Percentiles rank a stretch among this genome's conserved stretches.
Evolutionary conservation across 2,113 vertebrate species (phyloP).

Genomic region (Leuciscus idus): DNA sequence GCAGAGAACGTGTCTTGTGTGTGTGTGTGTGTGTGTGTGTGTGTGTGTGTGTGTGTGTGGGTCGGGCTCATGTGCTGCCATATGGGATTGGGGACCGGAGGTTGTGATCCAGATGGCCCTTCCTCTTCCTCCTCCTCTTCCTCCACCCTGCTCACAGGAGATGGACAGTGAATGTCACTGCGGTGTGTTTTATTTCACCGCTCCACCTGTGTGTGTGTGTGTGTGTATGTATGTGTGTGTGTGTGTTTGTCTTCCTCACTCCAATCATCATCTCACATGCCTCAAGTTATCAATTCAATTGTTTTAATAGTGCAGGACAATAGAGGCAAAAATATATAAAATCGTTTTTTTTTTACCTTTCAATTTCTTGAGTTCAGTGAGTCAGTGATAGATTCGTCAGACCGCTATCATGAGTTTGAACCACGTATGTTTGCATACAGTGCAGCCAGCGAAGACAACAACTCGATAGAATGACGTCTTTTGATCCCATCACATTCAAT

Average conservation of each 20-base stretch:
- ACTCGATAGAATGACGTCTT: neutral
- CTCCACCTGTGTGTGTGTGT: constrained; percentile 15
- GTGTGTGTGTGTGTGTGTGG: constrained; percentile 44
- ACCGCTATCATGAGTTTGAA: neutral
- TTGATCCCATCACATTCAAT: neutral
- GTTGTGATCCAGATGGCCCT: constrained; percentile 38
- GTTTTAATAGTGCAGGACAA: too few species aligned
- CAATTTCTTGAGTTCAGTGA: neutral
- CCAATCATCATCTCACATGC: too few species aligned
- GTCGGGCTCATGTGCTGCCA: constrained; percentile 64
- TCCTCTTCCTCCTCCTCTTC: constrained; percentile 5
- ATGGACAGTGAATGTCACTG: constrained; percentile 9
- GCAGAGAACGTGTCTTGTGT: constrained; percentile 49
- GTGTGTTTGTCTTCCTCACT: neutral
- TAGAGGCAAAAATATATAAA: too few species aligned
- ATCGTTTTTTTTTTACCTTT: neutral
- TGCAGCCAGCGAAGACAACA: neutral
- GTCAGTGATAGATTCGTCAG: neutral
- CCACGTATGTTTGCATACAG: neutral
- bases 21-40: constrained; percentile 15
- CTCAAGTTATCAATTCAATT: too few species aligned
- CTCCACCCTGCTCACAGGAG: neutral
- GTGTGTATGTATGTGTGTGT: constrained; percentile 16
- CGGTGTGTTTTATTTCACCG: neutral
- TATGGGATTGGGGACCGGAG: constrained; percentile 45